These are phyloP conservation scores for Percopsis transmontana DNA, from an alignment of 2,113 vertebrate species.

Conservation along the genomic window DNA sequence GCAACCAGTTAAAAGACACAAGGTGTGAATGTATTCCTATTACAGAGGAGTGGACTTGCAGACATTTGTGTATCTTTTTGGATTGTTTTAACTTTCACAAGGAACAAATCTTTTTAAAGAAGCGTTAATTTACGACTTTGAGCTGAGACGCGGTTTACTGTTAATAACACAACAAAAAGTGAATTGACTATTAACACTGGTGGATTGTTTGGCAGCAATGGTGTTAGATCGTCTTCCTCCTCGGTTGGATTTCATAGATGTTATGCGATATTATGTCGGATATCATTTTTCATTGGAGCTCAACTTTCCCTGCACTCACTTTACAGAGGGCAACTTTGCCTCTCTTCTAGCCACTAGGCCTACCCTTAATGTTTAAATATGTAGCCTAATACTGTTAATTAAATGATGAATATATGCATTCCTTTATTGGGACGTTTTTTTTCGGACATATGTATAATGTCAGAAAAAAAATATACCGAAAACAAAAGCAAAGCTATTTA, in stretches of 20 bases:
- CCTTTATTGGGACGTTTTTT: too few relatives aligned
- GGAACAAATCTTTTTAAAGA: not conserved
- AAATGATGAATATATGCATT: too few relatives aligned
- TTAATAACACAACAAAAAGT: conserved; percentile 13
- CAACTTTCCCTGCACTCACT: conserved; percentile 35
- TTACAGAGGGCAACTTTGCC: conserved; percentile 10
- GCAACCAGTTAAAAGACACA: not conserved
- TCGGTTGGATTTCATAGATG: conserved; percentile 26
- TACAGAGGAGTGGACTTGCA: not conserved
- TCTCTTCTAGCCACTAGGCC: conserved; percentile 1
- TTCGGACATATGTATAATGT: too few relatives aligned
- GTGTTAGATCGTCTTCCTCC: conserved; percentile 3
- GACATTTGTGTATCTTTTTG: not conserved
- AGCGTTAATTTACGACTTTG: not conserved
- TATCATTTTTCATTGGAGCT: conserved; percentile 41
- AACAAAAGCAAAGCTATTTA: not conserved
- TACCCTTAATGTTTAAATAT: too few relatives aligned
- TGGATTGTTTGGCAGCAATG: conserved; percentile 4
- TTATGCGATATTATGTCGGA: conserved; percentile 38
- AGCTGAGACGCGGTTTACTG: not conserved
- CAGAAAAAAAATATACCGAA: not conserved
- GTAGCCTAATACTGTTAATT: too few relatives aligned
- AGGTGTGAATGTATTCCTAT: not conserved
- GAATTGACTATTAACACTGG: not conserved
- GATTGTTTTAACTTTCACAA: not conserved